Evolutionary conservation across 2,888 invertebrate genomes (phyloP), one percentile per base, ranked within the genome.

Genomic region (Cephus runcator): DNA sequence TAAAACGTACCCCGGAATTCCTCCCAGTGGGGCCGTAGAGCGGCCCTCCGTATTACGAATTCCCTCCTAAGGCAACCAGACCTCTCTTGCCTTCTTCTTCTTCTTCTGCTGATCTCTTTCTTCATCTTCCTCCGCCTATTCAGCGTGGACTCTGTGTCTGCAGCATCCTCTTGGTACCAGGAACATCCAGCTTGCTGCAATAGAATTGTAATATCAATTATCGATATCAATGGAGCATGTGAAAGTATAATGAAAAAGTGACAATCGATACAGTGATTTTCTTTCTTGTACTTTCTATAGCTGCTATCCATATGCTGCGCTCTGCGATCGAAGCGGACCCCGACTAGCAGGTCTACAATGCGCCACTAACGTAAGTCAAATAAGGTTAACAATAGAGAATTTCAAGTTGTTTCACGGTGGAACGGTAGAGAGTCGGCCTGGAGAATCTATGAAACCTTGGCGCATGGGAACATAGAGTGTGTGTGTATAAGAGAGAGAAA

Each of bases 1-100:
- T 91, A 91, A 91, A 91, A 91, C 91, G 91, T 91, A 91, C 91
- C 91, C 91, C 90, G 91, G 91, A 91, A 91, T 91, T 91, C 90
- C 90, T 91, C 91, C 91, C 91, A 89, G 76, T 85, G 91, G 91
- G 86, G 91, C 90, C 90, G 91, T 91, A 91, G 89, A 90, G 87
- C 90, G 88, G 90, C 91, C 90, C 90, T 91, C 90, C 88, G 85
- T 89, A 90, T 91, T 90, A 90, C 90, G 89, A 90, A 91, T 91
- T 91, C 90, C 88, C 86, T 86, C 88, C 85, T 85, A 76, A 33
- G 23, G 56, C 23, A 56, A 56, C 56, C 56, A 56, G 9, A 56
- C 56, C 56, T 56, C 56, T 56, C 56, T 56, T 56, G 6, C 56
- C 23, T 40, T 40, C 15, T 23, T 56, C 56, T 56, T 56, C 56